Conservation (phyloP, 2,113 vertebrate genomes). For the Gallinago media region DNA sequence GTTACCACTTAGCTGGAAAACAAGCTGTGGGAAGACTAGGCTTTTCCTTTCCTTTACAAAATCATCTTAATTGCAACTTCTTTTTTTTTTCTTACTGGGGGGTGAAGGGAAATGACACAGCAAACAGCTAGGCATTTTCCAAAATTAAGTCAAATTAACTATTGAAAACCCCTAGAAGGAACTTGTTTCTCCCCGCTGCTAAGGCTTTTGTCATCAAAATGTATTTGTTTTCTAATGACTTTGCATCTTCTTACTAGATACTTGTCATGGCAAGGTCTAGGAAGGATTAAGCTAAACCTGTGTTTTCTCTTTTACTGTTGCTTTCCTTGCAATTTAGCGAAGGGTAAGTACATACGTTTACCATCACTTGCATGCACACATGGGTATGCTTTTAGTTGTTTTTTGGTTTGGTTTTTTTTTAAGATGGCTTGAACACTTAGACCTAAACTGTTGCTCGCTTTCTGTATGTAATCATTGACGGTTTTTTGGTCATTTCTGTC, state of each 20-base stretch:
- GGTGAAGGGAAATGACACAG: not conserved
- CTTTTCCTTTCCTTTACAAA: not conserved
- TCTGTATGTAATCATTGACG: not conserved
- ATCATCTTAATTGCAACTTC: not conserved
- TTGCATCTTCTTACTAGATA: slow-evolving; percentile 6
- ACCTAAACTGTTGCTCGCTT: not conserved
- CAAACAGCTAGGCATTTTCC: fast-evolving
- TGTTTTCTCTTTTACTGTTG: slow-evolving; percentile 70
- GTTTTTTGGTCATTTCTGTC: not conserved
- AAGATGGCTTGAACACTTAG: not conserved
- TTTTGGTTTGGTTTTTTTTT: not conserved
- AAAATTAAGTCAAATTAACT: not conserved
- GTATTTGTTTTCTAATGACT: not conserved
- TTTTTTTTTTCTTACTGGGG: not conserved
- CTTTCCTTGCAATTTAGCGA: slow-evolving; percentile 78
- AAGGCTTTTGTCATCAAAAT: not conserved
- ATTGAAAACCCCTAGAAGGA: not conserved
- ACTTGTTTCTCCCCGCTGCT: not conserved
- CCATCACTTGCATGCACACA: slow-evolving; percentile 35
- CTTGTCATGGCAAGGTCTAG: not conserved
- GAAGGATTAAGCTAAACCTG: slow-evolving; percentile 46
- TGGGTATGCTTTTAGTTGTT: not conserved
- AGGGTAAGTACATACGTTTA: slow-evolving; percentile 76
- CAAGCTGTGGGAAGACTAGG: not conserved
- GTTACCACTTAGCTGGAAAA: not conserved